phyloP scores from a whole-genome alignment of 2,113 vertebrate species.

The Telmatochromis bifrenatus region DNA sequence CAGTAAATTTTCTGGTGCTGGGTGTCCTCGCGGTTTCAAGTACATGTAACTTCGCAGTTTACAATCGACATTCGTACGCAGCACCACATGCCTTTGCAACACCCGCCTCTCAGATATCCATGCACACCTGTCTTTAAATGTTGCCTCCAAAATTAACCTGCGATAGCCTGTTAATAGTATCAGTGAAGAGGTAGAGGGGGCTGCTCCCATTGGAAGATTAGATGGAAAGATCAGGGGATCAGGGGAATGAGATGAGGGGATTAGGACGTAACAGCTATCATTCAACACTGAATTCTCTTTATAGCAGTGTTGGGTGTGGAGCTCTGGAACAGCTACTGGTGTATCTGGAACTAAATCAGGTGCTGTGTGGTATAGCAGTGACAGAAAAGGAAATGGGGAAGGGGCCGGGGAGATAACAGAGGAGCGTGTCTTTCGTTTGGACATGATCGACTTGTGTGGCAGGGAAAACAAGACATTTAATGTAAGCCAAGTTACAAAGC shows the following conservation, averaged over 20 bases:
- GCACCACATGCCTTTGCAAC: neutral
- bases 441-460: neutral
- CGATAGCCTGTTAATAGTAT: neutral
- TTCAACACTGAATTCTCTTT: neutral
- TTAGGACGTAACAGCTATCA: neutral
- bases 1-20: neutral
- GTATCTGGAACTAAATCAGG: neutral
- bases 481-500: neutral
- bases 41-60: neutral
- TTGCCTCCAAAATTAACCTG: constrained; percentile 18
- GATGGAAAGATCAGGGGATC: neutral
- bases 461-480: neutral
- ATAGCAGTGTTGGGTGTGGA: neutral
- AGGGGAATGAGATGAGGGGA: neutral
- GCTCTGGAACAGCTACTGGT: neutral
- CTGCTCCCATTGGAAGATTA: neutral
- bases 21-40: neutral
- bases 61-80: neutral
- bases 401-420: neutral
- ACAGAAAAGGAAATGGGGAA: neutral
- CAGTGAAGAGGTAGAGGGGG: neutral
- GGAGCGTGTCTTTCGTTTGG: neutral
- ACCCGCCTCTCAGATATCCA: neutral
- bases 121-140: constrained; percentile 11
- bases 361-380: neutral